Conservation (phyloP, 2,797 vertebrate genomes). For the Dendrocincla tyrannina region DNA sequence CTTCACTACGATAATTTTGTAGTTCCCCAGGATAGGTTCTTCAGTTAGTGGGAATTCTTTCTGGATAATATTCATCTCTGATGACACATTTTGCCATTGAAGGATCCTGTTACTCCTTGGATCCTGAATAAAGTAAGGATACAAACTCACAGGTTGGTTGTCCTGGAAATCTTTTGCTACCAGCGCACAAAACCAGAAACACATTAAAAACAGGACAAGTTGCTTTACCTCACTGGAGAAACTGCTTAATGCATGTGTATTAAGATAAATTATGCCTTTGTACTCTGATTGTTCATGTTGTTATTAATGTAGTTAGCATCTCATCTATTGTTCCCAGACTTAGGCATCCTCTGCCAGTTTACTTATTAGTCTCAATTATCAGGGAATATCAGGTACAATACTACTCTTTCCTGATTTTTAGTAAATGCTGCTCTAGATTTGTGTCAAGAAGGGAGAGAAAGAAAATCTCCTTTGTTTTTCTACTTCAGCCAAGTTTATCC, state of each 20-base stretch:
- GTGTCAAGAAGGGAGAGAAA: background rate
- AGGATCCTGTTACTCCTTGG: conserved; percentile 71
- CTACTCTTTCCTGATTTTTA: background rate
- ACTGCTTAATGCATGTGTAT: background rate
- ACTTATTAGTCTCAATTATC: background rate
- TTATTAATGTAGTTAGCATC: background rate
- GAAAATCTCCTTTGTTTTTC: background rate
- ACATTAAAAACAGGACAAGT: background rate
- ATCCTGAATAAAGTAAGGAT: conserved; percentile 60
- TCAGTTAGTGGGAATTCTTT: conserved; percentile 67
- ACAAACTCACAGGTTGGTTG: background rate
- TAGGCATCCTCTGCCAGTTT: background rate
- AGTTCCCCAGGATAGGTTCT: conserved; percentile 71
- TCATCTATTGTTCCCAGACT: background rate
- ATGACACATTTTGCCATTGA: conserved; percentile 73
- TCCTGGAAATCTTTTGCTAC: background rate
- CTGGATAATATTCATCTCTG: conserved; percentile 64
- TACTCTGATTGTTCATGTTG: background rate
- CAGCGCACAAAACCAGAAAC: background rate
- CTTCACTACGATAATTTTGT: conserved; percentile 45
- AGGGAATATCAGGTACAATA: background rate
- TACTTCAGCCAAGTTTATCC: background rate
- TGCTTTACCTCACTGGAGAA: background rate
- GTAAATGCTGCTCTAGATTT: background rate
- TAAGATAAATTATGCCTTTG: background rate